Percentiles rank a stretch among this genome's conserved stretches.
Conservation (phyloP, 1,140 invertebrate species). For the Temnothorax curvispinosus region DNA sequence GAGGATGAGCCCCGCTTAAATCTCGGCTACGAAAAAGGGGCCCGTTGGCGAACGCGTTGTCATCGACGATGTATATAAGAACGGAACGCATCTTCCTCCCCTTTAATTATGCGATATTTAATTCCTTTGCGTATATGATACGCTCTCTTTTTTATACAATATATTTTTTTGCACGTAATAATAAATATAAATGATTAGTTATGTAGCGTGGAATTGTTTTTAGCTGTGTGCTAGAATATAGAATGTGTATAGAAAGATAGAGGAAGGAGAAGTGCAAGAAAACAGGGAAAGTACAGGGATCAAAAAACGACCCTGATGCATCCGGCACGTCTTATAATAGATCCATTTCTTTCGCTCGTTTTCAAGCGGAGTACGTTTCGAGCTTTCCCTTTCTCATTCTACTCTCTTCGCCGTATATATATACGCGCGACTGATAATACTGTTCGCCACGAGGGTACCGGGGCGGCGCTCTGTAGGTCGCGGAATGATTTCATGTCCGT, state of each 20-base stretch:
- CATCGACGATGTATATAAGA: not conserved
- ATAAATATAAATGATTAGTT: not conserved
- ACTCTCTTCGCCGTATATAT: slow-evolving; percentile 2
- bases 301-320: not conserved
- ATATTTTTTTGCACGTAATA: not conserved
- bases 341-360: not conserved
- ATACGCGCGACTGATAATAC: slow-evolving; percentile 60
- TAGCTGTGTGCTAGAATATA: no score
- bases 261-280: not conserved
- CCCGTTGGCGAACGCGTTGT: slow-evolving; percentile 7
- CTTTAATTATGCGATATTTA: not conserved
- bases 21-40: slow-evolving; percentile 15
- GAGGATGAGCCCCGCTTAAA: slow-evolving; percentile 23
- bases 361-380: not conserved
- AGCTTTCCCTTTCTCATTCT: slow-evolving; percentile 8
- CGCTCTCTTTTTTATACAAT: not conserved
- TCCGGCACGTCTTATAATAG: not conserved
- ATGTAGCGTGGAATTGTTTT: not conserved
- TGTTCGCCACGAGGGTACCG: slow-evolving; percentile 22
- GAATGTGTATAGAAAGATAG: not conserved
- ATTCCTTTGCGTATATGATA: not conserved
- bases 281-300: not conserved
- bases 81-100: not conserved
- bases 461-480: slow-evolving; percentile 62
- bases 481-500: slow-evolving; percentile 66